Evolutionary conservation across 35 echinoderm and acorn worm species (phyloP), one percentile per base, ranked within the genome.

Genomic region (Apostichopus californicus): DNA sequence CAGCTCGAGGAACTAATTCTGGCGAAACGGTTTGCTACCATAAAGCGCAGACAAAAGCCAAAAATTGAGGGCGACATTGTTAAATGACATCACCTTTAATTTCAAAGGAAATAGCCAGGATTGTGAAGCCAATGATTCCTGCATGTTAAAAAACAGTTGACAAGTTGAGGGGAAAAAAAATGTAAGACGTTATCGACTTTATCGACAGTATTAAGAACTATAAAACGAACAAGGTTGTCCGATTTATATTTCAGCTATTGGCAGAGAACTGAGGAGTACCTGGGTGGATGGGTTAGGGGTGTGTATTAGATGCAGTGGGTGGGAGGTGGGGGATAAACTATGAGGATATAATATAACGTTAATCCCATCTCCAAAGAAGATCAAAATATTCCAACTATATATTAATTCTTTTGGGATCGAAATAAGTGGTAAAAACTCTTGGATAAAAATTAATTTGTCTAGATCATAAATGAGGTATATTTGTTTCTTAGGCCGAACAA

Each of bases 71-170:
- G 71, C 17, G 17, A 61, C 71, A 75, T 22, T 75, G 17, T 75
- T 75, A 75, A 20, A 84, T 23, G 1, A 85, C 18, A 22, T 89
- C 86, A 89, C 86, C 86, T 89, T 89, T 72, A 89, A 57, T 89
- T 89, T 89, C 52, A 89, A 53, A 28, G 86, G 86, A 72, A 89
- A 89, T 26, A 89, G 86, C 61, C 61, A 72, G n/a, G 86, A 73
- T 72, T 61, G 86, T 5, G 86, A 89, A 22, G 86, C 86, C 86
- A 89, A 75, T 6, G 86, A 89, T 89, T 89, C 86, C 86, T 89
- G 86, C 53, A 26, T 59, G 57, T 56, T 59, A 58, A 25, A 85
- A 26, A 15, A 85, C n/a, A 20, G 71, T 75, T 22, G 20, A 75
- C 71, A 18, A 75, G 71, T 13, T 75, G 71, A 75, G 71, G 34